A percentile compares a stretch with the other conserved stretches of the same genome.
Evolutionary conservation across 2,888 invertebrate species (phyloP).

Genomic region (Omphaloscelis lunosa): DNA sequence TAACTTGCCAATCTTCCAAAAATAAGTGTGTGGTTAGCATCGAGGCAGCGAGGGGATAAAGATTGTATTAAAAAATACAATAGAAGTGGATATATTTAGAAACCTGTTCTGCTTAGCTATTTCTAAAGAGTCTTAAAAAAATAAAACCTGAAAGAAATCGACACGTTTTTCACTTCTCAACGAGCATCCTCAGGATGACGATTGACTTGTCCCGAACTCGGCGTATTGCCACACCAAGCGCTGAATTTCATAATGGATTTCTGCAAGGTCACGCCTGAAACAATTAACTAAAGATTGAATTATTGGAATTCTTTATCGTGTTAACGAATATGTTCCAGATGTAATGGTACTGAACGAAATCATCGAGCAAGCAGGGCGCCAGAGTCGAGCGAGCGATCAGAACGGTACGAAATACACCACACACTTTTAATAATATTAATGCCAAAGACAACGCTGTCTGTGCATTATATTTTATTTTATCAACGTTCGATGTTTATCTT

Average conservation of each 20-base stretch:
- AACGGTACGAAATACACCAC: slow-evolving; percentile 92
- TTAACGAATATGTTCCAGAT: slow-evolving; percentile 91
- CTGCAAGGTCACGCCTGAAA: too few species aligned
- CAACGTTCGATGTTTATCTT: slow-evolving; percentile 68
- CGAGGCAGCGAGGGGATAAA: background rate
- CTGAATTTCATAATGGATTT: too few species aligned
- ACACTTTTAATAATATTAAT: slow-evolving; percentile 68
- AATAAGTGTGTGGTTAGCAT: background rate
- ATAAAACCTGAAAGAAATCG: too few species aligned
- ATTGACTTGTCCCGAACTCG: too few species aligned
- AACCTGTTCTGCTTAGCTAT: too few species aligned
- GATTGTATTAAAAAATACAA: too few species aligned
- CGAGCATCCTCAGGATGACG: too few species aligned
- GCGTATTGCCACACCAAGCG: too few species aligned
- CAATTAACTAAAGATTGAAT: background rate
- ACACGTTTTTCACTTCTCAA: too few species aligned
- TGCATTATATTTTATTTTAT: slow-evolving; percentile 75
- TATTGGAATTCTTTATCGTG: background rate
- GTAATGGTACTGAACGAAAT: slow-evolving; percentile 99
- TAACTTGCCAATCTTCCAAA: background rate
- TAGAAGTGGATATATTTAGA: too few species aligned
- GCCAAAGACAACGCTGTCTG: slow-evolving; percentile 73
- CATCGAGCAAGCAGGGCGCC: slow-evolving; percentile 98
- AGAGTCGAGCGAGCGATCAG: slow-evolving; percentile 96
- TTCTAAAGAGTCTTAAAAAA: too few species aligned